Percentiles rank a stretch among this genome's conserved stretches.
Conservation (phyloP, 2,113 vertebrate genomes). For the Sander lucioperca region DNA sequence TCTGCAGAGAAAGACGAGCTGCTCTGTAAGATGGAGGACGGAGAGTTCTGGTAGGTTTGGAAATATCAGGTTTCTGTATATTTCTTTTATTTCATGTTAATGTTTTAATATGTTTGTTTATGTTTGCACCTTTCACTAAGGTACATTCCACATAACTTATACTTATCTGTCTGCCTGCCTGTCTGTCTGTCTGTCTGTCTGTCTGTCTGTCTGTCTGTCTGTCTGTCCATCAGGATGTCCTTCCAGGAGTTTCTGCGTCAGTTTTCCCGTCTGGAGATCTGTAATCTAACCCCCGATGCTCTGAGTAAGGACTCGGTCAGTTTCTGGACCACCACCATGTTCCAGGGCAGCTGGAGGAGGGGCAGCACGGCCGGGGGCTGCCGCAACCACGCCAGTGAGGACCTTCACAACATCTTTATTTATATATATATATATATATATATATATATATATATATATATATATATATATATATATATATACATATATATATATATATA, state of each 20-base stretch:
- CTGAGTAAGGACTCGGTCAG: constrained; percentile 81
- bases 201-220: neutral
- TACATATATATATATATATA: too few species aligned
- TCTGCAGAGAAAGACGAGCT: constrained; percentile 80
- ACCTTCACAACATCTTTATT: too few species aligned
- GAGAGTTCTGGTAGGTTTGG: constrained; percentile 91
- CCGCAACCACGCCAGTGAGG: constrained; percentile 87
- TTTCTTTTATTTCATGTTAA: too few species aligned
- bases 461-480: too few species aligned
- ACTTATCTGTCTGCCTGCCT: too few species aligned
- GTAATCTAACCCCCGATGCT: constrained; percentile 89
- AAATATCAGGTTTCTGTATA: too few species aligned
- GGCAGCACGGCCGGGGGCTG: constrained; percentile 93
- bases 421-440: too few species aligned
- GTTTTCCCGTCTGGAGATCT: constrained; percentile 93
- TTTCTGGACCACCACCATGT: constrained; percentile 88
- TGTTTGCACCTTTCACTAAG: too few species aligned
- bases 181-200: neutral
- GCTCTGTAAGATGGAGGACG: constrained; percentile 90
- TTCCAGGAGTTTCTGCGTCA: constrained; percentile 91
- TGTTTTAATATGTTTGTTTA: too few species aligned
- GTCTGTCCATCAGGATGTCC: constrained; percentile 87
- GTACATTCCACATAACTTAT: too few species aligned
- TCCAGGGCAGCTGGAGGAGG: constrained; percentile 88
- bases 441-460: too few species aligned